Percentiles rank a stretch among this genome's conserved stretches.
Conservation (phyloP, 2,888 invertebrate species). For the Axea sp. region DNA sequence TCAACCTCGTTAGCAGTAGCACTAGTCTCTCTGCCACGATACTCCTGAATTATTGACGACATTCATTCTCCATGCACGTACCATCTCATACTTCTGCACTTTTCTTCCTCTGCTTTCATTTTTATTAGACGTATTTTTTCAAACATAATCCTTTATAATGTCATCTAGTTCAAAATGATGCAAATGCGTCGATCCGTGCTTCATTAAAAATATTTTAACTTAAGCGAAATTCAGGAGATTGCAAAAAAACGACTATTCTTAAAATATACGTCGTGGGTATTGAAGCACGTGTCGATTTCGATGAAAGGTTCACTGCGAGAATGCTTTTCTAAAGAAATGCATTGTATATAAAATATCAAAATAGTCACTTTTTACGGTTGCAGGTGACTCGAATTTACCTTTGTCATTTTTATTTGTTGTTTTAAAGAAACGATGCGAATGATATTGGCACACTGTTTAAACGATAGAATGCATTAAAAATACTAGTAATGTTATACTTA, state of each 20-base stretch:
- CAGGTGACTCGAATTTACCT: conserved; percentile 13
- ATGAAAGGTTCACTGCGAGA: conserved; percentile 19
- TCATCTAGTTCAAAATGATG: conserved; percentile 5
- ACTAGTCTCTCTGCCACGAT: conserved; percentile 44
- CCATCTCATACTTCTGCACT: too few relatives aligned
- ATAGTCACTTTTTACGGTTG: conserved; percentile 18
- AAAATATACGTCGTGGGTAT: too few relatives aligned
- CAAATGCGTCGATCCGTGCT: conserved; percentile 13
- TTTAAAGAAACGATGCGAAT: conserved; percentile 11
- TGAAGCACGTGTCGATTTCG: conserved; percentile 19
- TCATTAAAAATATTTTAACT: conserved; percentile 36
- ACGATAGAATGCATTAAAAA: too few relatives aligned
- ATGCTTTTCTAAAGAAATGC: conserved; percentile 12
- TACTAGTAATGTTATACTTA: too few relatives aligned
- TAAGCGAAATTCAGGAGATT: conserved; percentile 5
- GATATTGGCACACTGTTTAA: not conserved
- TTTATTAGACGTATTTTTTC: not conserved
- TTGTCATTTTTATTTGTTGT: conserved; percentile 3
- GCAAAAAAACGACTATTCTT: too few relatives aligned
- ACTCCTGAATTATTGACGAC: conserved; percentile 59
- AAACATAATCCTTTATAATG: conserved; percentile 9
- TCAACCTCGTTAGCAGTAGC: conserved; percentile 57
- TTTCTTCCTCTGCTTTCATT: conserved; percentile 24
- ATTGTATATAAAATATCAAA: conserved; percentile 42
- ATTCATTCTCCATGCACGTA: too few relatives aligned